Base-by-base conservation (phyloP, 2,888 invertebrate species). In the Chalcis sispes region DNA sequence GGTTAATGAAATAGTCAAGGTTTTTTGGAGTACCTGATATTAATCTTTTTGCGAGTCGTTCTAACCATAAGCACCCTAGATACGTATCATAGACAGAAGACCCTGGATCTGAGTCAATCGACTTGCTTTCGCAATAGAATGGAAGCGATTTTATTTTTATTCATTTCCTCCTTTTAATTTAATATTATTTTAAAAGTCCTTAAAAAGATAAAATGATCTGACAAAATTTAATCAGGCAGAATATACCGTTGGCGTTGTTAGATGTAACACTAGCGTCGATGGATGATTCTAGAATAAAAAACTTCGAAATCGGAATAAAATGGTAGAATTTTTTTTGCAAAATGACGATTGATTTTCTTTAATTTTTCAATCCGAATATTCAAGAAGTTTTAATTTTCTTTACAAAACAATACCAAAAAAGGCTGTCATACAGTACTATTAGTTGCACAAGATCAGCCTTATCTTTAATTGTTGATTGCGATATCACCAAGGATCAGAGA, bases 131-230 rank as follows among this genome's bases (percentile, higher is more conserved):
- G 58, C 62, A 2, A n/a, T 23, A 4, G 1, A 0, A 15, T 65
- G 50, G 72, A 18, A 15, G 4, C 13, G 27, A 1, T 13, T 0
- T 1, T 48, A n/a, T 7, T 65, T 27, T 23, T 72, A 58, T 18
- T 65, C 72, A 0, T 72, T 72, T 15, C 65, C 58, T 1, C 72
- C 48, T 2, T 72, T 72, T 32, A n/a, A n/a, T n/a, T n/a, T n/a
- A 2, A 56, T 0, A 3, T 65, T 4, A 50, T 72, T 5, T 1
- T 56, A 1, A 56, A 36, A 23, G n/a, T 48, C 0, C n/a, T 72
- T 3, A 48, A 58, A 48, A 64, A 64, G 13, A 58, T 72, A 42
- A 2, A n/a, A 1, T 1, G 65, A 32, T 72, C 42, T 8, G 72
- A 25, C 10, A 32, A 65, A 27, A 36, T 1, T 54, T 54, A 2